Base-by-base conservation (phyloP, 2,888 invertebrate genomes). In the Pasiphila rectangulata region DNA sequence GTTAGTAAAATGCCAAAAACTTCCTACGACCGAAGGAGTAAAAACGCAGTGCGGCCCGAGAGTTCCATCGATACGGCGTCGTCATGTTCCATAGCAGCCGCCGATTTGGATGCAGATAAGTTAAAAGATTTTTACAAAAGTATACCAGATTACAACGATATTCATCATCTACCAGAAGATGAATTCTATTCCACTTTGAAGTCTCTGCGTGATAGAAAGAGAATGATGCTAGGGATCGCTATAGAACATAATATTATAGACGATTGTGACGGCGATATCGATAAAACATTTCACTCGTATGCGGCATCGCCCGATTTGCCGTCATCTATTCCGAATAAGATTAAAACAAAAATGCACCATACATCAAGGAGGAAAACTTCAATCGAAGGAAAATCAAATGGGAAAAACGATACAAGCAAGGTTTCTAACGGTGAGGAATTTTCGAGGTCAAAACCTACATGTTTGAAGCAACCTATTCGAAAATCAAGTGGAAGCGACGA, bases 91-190 rank as follows among this genome's bases (percentile, higher is more conserved):
- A 50, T 69, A 4, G 64, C 67, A n/a, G 70, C 69, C 1, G 67
- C 75, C 1, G 80, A 89, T 47, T 64, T 83, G 38, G 90, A 91
- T 37, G 87, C 91, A 24, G 79, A 91, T 34, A 92, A 92, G 37
- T 86, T 94, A 54, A 89, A 94, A 47, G 92, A 94, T 48, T 94
- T 95, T 74, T 92, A 93, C 59, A 91, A 92, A 39, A 95, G 94
- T 64, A 95, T 95, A 68, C 95, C 95, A 44, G 94, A 95, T 69
- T 95, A 95, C 57, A 91, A 91, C 47, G 94, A 95, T 36, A 90
- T 95, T 1, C 91, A 94, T 70, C 94, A 95, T 78, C 81, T 95
- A 56, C 92, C 94, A 0, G 92, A 92, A 50, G 92, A 91, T 46
- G 95, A 95, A 63, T 95, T 95, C 73, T 93, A 94, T 69, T 91